These are phyloP conservation scores for Zophobas atratus DNA, from an alignment of 1,140 invertebrate species.

Conservation along the genomic window DNA sequence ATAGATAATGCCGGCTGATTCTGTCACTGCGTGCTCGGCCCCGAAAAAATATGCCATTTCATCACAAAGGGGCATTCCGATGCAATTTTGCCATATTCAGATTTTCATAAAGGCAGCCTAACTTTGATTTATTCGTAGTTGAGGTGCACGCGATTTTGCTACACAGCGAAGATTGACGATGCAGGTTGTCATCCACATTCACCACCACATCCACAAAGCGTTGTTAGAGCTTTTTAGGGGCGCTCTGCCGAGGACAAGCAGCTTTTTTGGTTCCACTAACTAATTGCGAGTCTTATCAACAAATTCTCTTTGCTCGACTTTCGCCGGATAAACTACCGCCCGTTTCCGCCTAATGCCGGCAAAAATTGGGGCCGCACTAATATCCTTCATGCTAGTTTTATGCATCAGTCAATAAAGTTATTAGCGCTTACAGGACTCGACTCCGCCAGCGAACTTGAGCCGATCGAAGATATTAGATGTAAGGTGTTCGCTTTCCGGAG, in stretches of 20 bases:
- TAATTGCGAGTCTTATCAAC: constrained; percentile 38
- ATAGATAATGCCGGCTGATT: constrained; percentile 32
- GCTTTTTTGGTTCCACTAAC: constrained; percentile 26
- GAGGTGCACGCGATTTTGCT: constrained; percentile 27
- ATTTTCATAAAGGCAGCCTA: constrained; percentile 27
- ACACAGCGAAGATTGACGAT: constrained; percentile 35
- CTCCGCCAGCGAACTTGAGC: neutral
- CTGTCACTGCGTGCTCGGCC: constrained; percentile 10
- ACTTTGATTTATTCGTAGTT: constrained; percentile 31
- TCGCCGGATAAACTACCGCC: constrained; percentile 5
- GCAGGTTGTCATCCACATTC: constrained; percentile 34
- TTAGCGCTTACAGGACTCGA: neutral
- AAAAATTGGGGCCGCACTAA: constrained; percentile 2
- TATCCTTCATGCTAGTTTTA: neutral
- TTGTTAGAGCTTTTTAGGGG: constrained; percentile 33
- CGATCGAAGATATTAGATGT: too few relatives aligned
- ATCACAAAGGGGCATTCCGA: constrained; percentile 31
- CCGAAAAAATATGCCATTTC: constrained; percentile 32
- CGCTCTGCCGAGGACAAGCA: constrained; percentile 34
- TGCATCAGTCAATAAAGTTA: neutral
- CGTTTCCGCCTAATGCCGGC: constrained; percentile 8
- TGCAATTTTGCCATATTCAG: constrained; percentile 40
- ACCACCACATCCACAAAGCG: constrained; percentile 38
- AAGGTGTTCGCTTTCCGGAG: too few relatives aligned
- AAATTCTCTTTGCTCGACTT: constrained; percentile 29